Percentiles rank a stretch among this genome's conserved stretches.
phyloP scores from a whole-genome alignment of 2,888 invertebrate species.

The Thyatira batis region DNA sequence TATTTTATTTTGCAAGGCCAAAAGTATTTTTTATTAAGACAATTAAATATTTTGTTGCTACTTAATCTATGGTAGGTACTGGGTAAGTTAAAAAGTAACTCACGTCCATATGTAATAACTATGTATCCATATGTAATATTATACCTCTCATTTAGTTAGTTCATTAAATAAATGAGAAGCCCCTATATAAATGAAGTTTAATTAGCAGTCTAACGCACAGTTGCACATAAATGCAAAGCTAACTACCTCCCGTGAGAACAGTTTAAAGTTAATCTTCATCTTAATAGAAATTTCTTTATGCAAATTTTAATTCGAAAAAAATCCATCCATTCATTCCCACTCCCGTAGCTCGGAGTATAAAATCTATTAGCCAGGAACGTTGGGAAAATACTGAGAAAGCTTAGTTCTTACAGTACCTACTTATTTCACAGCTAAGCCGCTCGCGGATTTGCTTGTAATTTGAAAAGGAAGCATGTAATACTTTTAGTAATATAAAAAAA shows the following conservation, averaged over 20 bases:
- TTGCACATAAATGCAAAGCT: slow-evolving; percentile 33
- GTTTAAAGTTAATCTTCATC: slow-evolving; percentile 53
- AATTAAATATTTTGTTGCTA: no score
- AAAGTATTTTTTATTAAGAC: no score
- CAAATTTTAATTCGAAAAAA: slow-evolving; percentile 61
- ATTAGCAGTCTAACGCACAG: slow-evolving; percentile 1
- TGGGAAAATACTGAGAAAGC: slow-evolving; percentile 35
- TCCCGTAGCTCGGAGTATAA: slow-evolving; percentile 46
- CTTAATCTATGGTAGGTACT: no score
- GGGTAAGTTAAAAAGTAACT: no score
- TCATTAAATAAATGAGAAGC: slow-evolving; percentile 1
- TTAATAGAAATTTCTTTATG: slow-evolving; percentile 62
- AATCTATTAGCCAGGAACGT: slow-evolving; percentile 56
- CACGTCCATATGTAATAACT: no score
- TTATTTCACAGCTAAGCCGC: slow-evolving; percentile 24
- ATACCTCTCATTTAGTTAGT: neutral
- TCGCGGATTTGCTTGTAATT: neutral
- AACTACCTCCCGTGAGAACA: slow-evolving; percentile 36
- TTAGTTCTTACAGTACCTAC: slow-evolving; percentile 24
- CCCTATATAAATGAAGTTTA: neutral
- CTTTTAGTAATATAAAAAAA: neutral
- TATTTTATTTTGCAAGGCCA: no score
- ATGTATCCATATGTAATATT: no score
- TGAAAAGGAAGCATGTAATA: neutral
- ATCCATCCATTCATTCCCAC: slow-evolving; percentile 42